These are phyloP conservation scores for Melanostoma scalare DNA, from an alignment of 2,888 invertebrate species.

Conservation along the genomic window DNA sequence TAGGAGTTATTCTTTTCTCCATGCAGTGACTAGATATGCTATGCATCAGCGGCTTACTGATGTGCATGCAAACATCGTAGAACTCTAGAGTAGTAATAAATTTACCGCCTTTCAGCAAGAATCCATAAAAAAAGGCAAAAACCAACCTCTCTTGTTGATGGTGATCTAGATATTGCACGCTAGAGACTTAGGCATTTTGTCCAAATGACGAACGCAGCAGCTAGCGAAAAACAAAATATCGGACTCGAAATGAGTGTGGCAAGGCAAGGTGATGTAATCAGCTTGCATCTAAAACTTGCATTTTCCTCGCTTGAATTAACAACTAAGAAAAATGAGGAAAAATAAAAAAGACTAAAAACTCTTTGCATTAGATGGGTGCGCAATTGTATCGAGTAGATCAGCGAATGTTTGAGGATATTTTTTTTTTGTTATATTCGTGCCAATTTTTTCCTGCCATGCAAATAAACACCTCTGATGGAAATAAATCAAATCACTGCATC, in stretches of 20 bases:
- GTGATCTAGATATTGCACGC: constrained; percentile 68
- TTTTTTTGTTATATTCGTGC: constrained; percentile 18
- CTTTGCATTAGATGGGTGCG: constrained; percentile 44
- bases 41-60: constrained; percentile 26
- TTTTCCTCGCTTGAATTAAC: constrained; percentile 57
- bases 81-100: constrained; percentile 57
- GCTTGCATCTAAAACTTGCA: constrained; percentile 46
- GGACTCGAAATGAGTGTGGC: constrained; percentile 34
- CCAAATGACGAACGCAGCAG: constrained; percentile 51
- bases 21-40: neutral
- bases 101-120: constrained; percentile 65
- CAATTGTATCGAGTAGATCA: constrained; percentile 62
- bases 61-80: constrained; percentile 63
- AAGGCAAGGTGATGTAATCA: constrained; percentile 55
- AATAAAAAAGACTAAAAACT: constrained; percentile 1
- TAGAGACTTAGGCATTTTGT: constrained; percentile 42
- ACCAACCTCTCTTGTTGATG: constrained; percentile 43
- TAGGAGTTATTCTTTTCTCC: constrained; percentile 9
- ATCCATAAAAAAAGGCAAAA: constrained; percentile 31
- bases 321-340: constrained; percentile 14
- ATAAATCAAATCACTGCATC: constrained; percentile 71
- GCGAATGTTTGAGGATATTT: constrained; percentile 31
- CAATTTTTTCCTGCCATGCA: constrained; percentile 58
- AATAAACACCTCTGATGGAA: constrained; percentile 71
- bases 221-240: neutral